Base-by-base conservation (phyloP, 2,113 vertebrate species). In the Bubo blakistoni region DNA sequence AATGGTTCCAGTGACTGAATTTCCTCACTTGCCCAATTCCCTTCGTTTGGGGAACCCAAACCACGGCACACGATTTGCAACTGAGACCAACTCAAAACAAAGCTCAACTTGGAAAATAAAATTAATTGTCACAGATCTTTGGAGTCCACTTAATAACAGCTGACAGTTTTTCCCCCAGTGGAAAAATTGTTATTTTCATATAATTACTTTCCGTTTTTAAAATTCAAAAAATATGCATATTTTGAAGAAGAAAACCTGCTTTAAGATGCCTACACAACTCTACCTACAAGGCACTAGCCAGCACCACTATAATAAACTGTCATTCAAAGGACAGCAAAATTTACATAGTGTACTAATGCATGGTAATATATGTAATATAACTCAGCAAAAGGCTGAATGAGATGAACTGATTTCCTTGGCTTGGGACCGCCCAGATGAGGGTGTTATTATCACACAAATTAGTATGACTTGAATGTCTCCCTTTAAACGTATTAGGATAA, bases 381-480 rank as follows among this genome's bases (percentile, higher is more conserved):
- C 69, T 92, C 93, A 79, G 89, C 90, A 94, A 95, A 94, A 91
- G 92, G 61, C 86, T 94, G 59, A 98, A 97, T 94, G 87, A 97
- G 78, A 96, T 96, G 81, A 95, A 92, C 78, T 63, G 12, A 73
- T 93, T 98, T 95, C 95, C 88, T 49, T 44, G 11, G 85, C 87
- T 83, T 97, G 95, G 88, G 95, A 96, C 97, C 65, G 65, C 92
- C 91, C 92, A 96, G 96, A 86, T 92, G 86, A 93, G 92, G 93
- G 94, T 97, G 92, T 96, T 94, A 80, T 97, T 96, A 96, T 96
- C 91, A 96, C 88, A 86, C 81, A 96, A 86, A 90, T 95, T 97
- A 76, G 88, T 74, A 57, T 90, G 82, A 92, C 89, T 96, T 96
- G 79, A 96, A 80, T 91, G 92, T 97, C 95, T 97, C 91, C 78